These are phyloP conservation scores for Microplitis manilae DNA, from an alignment of 2,888 invertebrate species.

Conservation along the genomic window DNA sequence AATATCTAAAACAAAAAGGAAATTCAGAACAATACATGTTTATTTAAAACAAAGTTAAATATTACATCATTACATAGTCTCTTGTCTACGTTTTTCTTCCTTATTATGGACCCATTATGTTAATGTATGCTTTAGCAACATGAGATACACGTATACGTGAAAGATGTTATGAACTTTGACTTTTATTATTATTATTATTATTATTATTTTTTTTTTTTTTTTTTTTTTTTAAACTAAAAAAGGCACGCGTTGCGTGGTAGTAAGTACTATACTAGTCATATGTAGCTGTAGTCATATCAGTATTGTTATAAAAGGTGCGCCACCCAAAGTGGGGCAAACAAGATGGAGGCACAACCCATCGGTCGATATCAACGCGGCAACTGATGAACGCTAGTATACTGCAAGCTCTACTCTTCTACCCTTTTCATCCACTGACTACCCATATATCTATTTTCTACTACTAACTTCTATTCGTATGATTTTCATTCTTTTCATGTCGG, in stretches of 20 bases:
- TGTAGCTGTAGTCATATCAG: slow-evolving; percentile 1
- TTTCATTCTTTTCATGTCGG: not conserved
- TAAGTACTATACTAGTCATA: not conserved
- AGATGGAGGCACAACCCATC: slow-evolving; percentile 45
- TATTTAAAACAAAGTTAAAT: not conserved
- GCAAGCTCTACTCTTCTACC: slow-evolving; percentile 48
- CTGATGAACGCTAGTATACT: slow-evolving; percentile 55
- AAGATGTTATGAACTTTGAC: not conserved
- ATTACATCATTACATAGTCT: not conserved
- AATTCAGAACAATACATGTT: not conserved
- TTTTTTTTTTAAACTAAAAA: not conserved
- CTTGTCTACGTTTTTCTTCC: not conserved
- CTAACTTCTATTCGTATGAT: slow-evolving; percentile 26
- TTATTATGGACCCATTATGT: not conserved
- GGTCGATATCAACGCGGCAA: slow-evolving; percentile 68
- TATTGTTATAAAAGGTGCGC: slow-evolving; percentile 15
- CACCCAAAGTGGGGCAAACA: slow-evolving; percentile 38
- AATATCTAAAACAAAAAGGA: not conserved
- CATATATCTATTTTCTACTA: slow-evolving; percentile 34
- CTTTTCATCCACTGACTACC: slow-evolving; percentile 30
- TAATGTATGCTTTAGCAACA: not conserved
- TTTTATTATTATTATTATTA: not conserved
- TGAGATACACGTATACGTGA: not conserved
- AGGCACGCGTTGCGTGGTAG: not conserved
- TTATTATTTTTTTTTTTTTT: no score